Evolutionary conservation across 2,888 invertebrate genomes (phyloP).

Genomic region (Tetanocera ferruginea): DNA sequence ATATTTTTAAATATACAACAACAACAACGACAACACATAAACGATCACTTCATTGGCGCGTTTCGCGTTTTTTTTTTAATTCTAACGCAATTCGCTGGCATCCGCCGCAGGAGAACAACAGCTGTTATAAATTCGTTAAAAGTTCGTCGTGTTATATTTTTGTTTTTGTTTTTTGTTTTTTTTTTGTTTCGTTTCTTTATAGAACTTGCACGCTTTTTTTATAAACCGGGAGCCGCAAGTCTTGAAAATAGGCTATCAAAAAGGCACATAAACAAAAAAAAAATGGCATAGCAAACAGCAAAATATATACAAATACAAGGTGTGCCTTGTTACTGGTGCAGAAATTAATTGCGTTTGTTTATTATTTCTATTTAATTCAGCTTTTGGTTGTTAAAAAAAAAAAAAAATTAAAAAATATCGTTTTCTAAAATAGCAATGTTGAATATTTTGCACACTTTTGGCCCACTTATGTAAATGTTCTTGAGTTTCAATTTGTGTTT

Average conservation of each 20-base stretch:
- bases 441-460: background rate
- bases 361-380: conserved; percentile 28
- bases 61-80: conserved; percentile 1
- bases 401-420: too few relatives aligned
- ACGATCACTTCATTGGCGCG: background rate
- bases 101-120: conserved; percentile 41
- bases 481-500: background rate
- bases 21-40: background rate
- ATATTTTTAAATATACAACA: conserved; percentile 13
- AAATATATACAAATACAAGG: conserved; percentile 12
- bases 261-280: conserved; percentile 21
- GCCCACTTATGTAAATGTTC: background rate
- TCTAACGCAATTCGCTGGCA: conserved; percentile 6
- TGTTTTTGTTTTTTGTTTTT: background rate
- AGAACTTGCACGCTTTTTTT: background rate
- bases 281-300: background rate
- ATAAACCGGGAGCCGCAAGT: background rate
- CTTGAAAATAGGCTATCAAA: conserved; percentile 35
- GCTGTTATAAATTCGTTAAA: conserved; percentile 42
- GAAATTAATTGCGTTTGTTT: background rate
- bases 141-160: conserved; percentile 3
- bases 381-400: background rate
- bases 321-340: conserved; percentile 18
- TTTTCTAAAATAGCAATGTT: too few relatives aligned
- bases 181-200: too few relatives aligned